phyloP scores from a whole-genome alignment of 2,888 invertebrate species.

The Agrochola lychnidis region DNA sequence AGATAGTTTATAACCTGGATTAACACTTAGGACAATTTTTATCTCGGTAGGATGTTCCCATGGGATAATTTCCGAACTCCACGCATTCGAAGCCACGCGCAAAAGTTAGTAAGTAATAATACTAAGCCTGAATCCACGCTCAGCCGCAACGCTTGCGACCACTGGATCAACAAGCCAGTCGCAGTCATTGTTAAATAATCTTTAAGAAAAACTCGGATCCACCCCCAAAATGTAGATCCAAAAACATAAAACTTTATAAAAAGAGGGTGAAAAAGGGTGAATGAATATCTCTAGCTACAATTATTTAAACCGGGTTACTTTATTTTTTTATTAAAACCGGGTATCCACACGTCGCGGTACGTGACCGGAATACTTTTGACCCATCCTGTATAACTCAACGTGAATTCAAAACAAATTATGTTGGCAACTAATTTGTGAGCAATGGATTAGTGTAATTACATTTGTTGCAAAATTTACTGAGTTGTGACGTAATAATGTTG shows the following conservation, averaged over 20 bases:
- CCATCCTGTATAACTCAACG: slow-evolving; percentile 55
- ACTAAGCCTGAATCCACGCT: background rate
- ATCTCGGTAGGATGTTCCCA: too few relatives aligned
- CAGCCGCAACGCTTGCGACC: background rate
- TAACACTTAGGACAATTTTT: too few relatives aligned
- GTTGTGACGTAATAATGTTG: slow-evolving; percentile 29
- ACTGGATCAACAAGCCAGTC: background rate
- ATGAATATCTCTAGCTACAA: slow-evolving; percentile 23
- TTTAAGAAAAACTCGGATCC: too few relatives aligned
- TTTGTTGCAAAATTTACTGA: slow-evolving; percentile 39
- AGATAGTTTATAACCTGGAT: too few relatives aligned
- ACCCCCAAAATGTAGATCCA: background rate
- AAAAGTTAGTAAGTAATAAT: too few relatives aligned
- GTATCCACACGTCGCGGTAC: slow-evolving; percentile 48
- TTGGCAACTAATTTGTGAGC: slow-evolving; percentile 65
- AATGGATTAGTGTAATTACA: slow-evolving; percentile 60
- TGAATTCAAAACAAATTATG: slow-evolving; percentile 69
- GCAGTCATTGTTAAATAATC: background rate
- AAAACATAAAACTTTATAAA: slow-evolving; percentile 28
- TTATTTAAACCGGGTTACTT: slow-evolving; percentile 32
- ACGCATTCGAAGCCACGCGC: too few relatives aligned
- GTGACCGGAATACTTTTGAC: slow-evolving; percentile 51
- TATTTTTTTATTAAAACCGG: slow-evolving; percentile 7
- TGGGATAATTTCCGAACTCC: too few relatives aligned
- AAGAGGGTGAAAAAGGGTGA: slow-evolving; percentile 3